Base-by-base conservation (phyloP, 2,888 invertebrate genomes). In the Andrena fulva region DNA sequence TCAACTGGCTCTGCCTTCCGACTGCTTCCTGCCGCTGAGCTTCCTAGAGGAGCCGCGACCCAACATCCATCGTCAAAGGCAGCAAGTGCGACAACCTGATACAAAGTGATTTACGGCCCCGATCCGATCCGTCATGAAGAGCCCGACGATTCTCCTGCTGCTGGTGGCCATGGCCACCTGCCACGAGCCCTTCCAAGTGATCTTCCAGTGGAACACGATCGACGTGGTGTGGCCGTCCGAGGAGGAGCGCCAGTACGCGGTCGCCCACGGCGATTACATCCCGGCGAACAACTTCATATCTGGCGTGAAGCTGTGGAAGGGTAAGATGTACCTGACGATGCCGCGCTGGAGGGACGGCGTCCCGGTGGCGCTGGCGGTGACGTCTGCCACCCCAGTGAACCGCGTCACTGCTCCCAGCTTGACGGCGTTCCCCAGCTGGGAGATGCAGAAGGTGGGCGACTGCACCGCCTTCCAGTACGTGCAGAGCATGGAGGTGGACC, bases 401-500 rank as follows among this genome's bases (percentile, higher is more conserved):
- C 80, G 96, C 95, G 95, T 96, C 48, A 95, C 96, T 67, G 97
- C 97, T 86, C 94, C 94, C 0, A 87, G 81, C 10, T 92, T 97
- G 63, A 95, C 95, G 72, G 96, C 97, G 2, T 97, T 96, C 92
- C 97, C 97, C 80, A 96, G 95, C 84, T 97, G 97, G 97, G 95
- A 94, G 29, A 95, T 96, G 94, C 97, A 97, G 91, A 93, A 94
- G 24, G 82, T 96, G 63, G 96, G 96, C 0, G 95, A 97, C 90
- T 97, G 97, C 93, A 93, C 94, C 20, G 95, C 96, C 0, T 94
- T 97, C 80, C 97, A 97, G 92, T 96, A 96, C 90, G 97, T 97
- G 31, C 97, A 97, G 92, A 96, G 96, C 87, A 94, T 97, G 85
- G 97, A 97, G 91, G 96, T 97, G 64, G 97, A 97, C 92, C 95